phyloP scores from a whole-genome alignment of 2,797 vertebrate genomes.

The Coregonus suidteri region DNA sequence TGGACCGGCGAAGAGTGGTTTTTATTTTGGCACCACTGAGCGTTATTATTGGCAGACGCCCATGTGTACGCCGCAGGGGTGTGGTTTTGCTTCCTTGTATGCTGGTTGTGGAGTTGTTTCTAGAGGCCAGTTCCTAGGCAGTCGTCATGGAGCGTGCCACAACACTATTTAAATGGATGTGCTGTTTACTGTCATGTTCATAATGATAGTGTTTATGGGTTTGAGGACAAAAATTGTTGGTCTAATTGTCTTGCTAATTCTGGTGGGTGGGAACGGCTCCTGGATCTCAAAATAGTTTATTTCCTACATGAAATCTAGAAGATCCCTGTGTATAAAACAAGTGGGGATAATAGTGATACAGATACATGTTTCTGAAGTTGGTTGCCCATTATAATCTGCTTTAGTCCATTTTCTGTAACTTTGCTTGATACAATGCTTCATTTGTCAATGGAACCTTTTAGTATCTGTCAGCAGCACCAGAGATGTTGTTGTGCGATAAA shows the following conservation, averaged over 20 bases:
- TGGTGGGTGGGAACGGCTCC: conserved; percentile 14
- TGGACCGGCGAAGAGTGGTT: conserved; percentile 47
- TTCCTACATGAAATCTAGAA: not conserved
- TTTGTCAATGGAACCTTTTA: not conserved
- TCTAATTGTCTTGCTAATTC: conserved; percentile 28
- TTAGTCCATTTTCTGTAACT: not conserved
- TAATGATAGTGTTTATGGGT: conserved; percentile 38
- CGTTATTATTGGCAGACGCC: conserved; percentile 57
- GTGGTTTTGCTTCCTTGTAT: conserved; percentile 37
- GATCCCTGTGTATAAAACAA: not conserved
- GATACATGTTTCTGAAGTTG: too few species aligned
- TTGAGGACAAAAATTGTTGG: conserved; percentile 32
- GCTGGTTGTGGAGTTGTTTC: conserved; percentile 34
- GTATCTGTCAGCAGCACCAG: not conserved
- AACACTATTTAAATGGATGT: conserved; percentile 21
- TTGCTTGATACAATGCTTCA: not conserved
- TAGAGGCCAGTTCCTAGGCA: conserved; percentile 6
- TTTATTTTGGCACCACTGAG: conserved; percentile 59
- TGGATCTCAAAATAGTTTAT: not conserved
- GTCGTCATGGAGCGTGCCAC: conserved; percentile 27
- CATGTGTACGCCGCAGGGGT: conserved; percentile 53
- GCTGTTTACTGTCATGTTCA: conserved; percentile 35
- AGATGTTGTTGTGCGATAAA: not conserved
- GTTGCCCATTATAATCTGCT: too few species aligned
- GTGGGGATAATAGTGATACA: too few species aligned